phyloP scores from a whole-genome alignment of 2,113 vertebrate species.

The Pholis gunnellus region DNA sequence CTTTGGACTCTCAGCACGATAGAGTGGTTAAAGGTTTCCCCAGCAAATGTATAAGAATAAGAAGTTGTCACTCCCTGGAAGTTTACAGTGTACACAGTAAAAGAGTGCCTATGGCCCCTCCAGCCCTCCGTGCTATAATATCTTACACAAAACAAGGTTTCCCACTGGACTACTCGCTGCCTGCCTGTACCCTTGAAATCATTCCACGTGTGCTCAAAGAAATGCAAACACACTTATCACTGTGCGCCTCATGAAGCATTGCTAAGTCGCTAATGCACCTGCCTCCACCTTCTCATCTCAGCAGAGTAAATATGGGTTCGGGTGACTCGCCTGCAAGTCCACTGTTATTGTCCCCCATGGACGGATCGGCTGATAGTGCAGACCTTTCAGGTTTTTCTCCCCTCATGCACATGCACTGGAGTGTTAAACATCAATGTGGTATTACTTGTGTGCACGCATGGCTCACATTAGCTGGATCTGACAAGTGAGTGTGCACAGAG shows the following conservation, averaged over 20 bases:
- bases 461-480: slow-evolving; percentile 34
- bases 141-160: slow-evolving; percentile 10
- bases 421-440: slow-evolving; percentile 54
- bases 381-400: slow-evolving; percentile 14
- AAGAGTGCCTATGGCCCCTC: not conserved
- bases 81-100: slow-evolving; percentile 39
- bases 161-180: not conserved
- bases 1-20: slow-evolving; percentile 75
- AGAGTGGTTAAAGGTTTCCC: slow-evolving; percentile 5
- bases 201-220: slow-evolving; percentile 24
- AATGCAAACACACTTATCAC: slow-evolving; percentile 58
- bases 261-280: slow-evolving; percentile 52
- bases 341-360: slow-evolving; percentile 17
- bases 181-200: slow-evolving; percentile 25
- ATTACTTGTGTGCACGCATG: slow-evolving; percentile 15
- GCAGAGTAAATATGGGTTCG: slow-evolving; percentile 71
- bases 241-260: slow-evolving; percentile 29
- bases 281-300: slow-evolving; percentile 37
- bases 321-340: slow-evolving; percentile 41
- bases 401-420: slow-evolving; percentile 7
- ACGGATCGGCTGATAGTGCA: slow-evolving; percentile 37
- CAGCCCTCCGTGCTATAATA: not conserved
- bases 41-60: not conserved
- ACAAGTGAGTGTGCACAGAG: not conserved
- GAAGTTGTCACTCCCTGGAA: not conserved